A percentile compares a stretch with the other conserved stretches of the same genome.
Conservation (phyloP, 1,140 invertebrate genomes). For the Drosophila mayri region DNA sequence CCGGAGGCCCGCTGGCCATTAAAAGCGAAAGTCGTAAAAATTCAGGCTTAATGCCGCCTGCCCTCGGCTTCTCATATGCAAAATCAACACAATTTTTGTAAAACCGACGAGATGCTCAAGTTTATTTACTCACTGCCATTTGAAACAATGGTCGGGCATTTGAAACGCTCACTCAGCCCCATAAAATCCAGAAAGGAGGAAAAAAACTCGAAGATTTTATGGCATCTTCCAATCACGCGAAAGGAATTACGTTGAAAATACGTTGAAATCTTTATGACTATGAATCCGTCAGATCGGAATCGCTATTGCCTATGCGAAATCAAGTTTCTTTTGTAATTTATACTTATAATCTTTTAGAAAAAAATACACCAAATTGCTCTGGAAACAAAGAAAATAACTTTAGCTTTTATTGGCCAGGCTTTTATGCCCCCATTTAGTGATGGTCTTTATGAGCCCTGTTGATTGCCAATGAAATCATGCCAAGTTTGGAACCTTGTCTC, state of each 20-base stretch:
- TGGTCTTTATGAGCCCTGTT: slow-evolving; percentile 51
- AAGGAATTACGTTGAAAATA: slow-evolving; percentile 50
- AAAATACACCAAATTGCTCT: slow-evolving; percentile 50
- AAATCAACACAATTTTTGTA: slow-evolving; percentile 61
- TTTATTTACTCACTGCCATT: slow-evolving; percentile 66
- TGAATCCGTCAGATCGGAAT: slow-evolving; percentile 43
- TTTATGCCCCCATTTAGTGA: slow-evolving; percentile 54
- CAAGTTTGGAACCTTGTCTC: slow-evolving; percentile 39
- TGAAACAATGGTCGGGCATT: slow-evolving; percentile 70
- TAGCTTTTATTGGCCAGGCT: slow-evolving; percentile 58
- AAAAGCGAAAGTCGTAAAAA: slow-evolving; percentile 81
- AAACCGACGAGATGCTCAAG: slow-evolving; percentile 45
- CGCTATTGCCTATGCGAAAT: slow-evolving; percentile 52
- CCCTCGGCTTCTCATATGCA: slow-evolving; percentile 66
- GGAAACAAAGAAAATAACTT: slow-evolving; percentile 46
- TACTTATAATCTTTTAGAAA: slow-evolving; percentile 50
- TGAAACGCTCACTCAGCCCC: slow-evolving; percentile 51
- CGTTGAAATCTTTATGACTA: slow-evolving; percentile 70
- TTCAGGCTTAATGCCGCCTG: background rate
- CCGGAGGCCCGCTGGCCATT: slow-evolving; percentile 50
- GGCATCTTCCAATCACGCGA: slow-evolving; percentile 60
- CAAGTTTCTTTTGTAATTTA: slow-evolving; percentile 66
- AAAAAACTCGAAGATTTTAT: slow-evolving; percentile 61
- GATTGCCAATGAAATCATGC: slow-evolving; percentile 51
- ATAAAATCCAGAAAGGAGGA: slow-evolving; percentile 20